A percentile compares a stretch with the other conserved stretches of the same genome.
These are phyloP conservation scores for Poecilia latipinna DNA, from an alignment of 2,113 vertebrate genomes.

Conservation along the genomic window DNA sequence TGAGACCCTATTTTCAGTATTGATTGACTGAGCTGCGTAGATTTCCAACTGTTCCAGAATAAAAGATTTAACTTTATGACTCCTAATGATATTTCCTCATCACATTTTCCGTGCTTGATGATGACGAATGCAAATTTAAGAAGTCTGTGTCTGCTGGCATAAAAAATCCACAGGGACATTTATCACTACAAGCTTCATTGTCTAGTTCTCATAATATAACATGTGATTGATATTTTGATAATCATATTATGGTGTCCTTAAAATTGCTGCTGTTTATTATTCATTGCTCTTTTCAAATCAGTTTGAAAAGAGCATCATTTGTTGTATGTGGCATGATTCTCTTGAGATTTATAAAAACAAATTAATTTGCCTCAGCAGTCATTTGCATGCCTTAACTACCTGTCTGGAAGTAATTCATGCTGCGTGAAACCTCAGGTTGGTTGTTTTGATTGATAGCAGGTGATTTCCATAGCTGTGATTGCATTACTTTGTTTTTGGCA, in stretches of 20 bases:
- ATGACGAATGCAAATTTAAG: background rate
- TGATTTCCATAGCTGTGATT: constrained; percentile 62
- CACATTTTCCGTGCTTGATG: constrained; percentile 3
- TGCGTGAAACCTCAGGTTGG: constrained; percentile 42
- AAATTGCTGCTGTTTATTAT: constrained; percentile 35
- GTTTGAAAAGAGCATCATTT: constrained; percentile 12
- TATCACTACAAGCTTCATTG: constrained; percentile 2
- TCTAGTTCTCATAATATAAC: background rate
- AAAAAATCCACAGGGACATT: constrained; percentile 17
- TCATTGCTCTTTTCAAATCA: constrained; percentile 34
- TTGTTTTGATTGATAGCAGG: constrained; percentile 52
- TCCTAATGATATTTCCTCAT: constrained; percentile 3
- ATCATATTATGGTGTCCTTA: constrained; percentile 28
- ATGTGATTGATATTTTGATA: constrained; percentile 22
- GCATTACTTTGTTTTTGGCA: constrained; percentile 30
- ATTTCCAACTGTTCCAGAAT: constrained; percentile 25
- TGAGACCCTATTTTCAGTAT: constrained; percentile 36
- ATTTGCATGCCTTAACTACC: constrained; percentile 50
- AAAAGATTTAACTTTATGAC: constrained; percentile 24
- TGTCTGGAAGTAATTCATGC: constrained; percentile 39
- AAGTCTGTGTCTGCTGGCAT: background rate
- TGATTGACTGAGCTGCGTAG: constrained; percentile 32
- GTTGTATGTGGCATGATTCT: constrained; percentile 12
- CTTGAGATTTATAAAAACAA: constrained; percentile 36
- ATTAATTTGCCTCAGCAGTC: constrained; percentile 39